Percentiles rank a stretch among this genome's conserved stretches.
Conservation (phyloP, 2,888 invertebrate species). For the Drosophila mimetica region DNA sequence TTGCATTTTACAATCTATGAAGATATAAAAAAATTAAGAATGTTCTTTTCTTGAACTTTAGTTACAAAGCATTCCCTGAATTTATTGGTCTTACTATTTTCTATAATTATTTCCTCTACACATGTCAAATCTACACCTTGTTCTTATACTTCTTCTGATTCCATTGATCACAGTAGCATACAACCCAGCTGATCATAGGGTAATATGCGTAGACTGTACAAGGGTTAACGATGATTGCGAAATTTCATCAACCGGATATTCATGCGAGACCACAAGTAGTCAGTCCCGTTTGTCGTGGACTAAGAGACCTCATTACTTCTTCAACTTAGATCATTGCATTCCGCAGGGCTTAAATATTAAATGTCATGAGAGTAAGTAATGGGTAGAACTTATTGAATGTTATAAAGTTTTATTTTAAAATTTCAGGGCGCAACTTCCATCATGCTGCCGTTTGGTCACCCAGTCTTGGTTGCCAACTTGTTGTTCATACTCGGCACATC, state of each 20-base stretch:
- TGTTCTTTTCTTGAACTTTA: not conserved
- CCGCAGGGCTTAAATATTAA: not conserved
- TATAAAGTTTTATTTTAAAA: not conserved
- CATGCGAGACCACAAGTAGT: not conserved
- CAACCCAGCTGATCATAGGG: too few relatives aligned
- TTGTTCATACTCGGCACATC: not conserved
- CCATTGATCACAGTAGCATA: not conserved
- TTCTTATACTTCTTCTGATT: not conserved
- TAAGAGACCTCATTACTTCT: not conserved
- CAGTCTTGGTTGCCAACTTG: not conserved
- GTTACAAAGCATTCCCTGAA: not conserved
- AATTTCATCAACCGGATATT: not conserved
- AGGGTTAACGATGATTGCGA: not conserved
- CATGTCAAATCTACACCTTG: not conserved
- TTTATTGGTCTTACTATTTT: not conserved
- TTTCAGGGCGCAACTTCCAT: not conserved
- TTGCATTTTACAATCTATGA: too few relatives aligned
- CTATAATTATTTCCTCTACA: not conserved
- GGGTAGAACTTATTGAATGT: not conserved
- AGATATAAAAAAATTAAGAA: too few relatives aligned
- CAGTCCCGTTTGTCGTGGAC: not conserved
- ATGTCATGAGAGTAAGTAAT: not conserved
- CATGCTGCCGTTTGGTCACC: conserved; percentile 1
- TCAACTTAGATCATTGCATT: not conserved
- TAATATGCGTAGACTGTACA: not conserved